phyloP scores from a whole-genome alignment of 2,888 invertebrate species.

The Hydropsyche betteni region DNA sequence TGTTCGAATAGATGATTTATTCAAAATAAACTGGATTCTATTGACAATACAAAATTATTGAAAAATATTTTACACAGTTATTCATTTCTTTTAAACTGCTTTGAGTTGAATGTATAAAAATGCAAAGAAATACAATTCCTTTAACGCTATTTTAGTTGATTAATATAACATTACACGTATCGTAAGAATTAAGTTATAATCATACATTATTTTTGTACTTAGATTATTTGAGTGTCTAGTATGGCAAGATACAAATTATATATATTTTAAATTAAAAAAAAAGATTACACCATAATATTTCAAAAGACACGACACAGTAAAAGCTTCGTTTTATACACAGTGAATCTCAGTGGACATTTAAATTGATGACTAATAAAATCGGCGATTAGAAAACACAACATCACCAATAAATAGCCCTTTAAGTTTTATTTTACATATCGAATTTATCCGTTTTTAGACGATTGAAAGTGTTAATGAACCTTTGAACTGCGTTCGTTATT shows the following conservation, averaged over 20 bases:
- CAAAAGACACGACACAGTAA: slow-evolving; percentile 9
- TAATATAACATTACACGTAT: slow-evolving; percentile 26
- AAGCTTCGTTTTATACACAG: slow-evolving; percentile 13
- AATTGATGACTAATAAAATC: slow-evolving; percentile 15
- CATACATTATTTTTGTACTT: slow-evolving; percentile 32
- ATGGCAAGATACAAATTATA: slow-evolving; percentile 29
- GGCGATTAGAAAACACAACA: not conserved
- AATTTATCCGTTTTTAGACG: not conserved
- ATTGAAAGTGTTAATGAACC: slow-evolving; percentile 18
- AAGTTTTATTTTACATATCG: not conserved
- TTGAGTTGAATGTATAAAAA: slow-evolving; percentile 22
- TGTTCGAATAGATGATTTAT: not conserved
- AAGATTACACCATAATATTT: not conserved
- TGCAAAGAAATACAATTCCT: slow-evolving; percentile 33
- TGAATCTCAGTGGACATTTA: not conserved
- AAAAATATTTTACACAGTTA: not conserved
- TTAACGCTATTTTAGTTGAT: slow-evolving; percentile 27
- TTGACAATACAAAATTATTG: not conserved
- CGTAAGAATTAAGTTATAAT: slow-evolving; percentile 28
- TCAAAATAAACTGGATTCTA: not conserved
- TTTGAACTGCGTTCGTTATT: not conserved
- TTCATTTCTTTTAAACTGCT: too few species aligned
- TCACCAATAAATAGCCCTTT: not conserved
- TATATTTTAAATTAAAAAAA: slow-evolving; percentile 8
- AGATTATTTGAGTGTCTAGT: slow-evolving; percentile 30